Evolutionary conservation across 2,888 invertebrate species (phyloP), one percentile per base, ranked within the genome.

Genomic region (Ochropacha duplaris): DNA sequence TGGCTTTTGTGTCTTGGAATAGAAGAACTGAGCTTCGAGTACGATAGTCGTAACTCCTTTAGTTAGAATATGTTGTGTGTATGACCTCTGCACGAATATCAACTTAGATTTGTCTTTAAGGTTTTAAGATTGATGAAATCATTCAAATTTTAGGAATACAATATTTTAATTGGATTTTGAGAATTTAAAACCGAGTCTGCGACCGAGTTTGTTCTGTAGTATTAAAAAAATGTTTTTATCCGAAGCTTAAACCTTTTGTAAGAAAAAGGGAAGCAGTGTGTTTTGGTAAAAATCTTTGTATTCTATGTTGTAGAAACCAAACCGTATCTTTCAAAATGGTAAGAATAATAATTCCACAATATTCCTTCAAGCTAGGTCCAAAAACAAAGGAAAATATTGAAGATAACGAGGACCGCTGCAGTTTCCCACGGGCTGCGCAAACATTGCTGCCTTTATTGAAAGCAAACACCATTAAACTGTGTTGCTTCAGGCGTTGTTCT

Each of bases 391-490:
- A 56, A 67, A 69, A 72, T 71, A 72, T 77, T 63, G 60, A 69
- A 71, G 74, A 74, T 73, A 73, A 69, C 68, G 61, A 49, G 52
- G 39, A 56, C 69, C 63, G 68, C 66, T 79, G 79, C 72, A 72
- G 66, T 72, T 76, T 81, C 79, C 73, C 82, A 78, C 76, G 75
- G 61, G 62, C 66, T 63, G 65, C 59, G 66, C 81, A 81, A 87
- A 84, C 78, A 82, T 66, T 59, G 63, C 61, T 55, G 63, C 74
- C 83, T 31, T 84, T 87, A 89, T 90, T 87, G 89, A 90, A 90
- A 84, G 82, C 76, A 89, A 88, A 90, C 89, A 90, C 84, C 81
- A 85, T 88, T 87, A 87, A 75, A 79, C 66, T 69, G 68, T 58
- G 72, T 54, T 56, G 78, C 83, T 76, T 58, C 72, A 57, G 70